Percentiles rank a stretch among this genome's conserved stretches.
Evolutionary conservation across 2,888 invertebrate genomes (phyloP).

Genomic region (Mellilla xanthometata): DNA sequence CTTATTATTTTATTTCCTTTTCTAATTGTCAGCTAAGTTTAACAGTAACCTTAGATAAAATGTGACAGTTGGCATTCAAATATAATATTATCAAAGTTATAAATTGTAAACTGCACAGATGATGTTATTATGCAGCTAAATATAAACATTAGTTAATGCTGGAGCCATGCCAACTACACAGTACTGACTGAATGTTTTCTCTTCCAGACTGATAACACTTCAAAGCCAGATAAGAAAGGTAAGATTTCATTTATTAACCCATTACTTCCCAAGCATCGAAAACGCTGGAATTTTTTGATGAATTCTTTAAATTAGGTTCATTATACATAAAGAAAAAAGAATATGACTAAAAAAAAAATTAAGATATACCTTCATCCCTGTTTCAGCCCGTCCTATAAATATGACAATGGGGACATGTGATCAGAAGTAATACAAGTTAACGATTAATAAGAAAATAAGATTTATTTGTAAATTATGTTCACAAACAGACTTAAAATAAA

Average conservation of each 20-base stretch:
- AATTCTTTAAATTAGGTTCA: too few relatives aligned
- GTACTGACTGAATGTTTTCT: constrained; percentile 30
- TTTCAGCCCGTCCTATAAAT: too few relatives aligned
- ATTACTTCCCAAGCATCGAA: too few relatives aligned
- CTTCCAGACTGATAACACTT: constrained; percentile 82
- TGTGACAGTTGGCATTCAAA: constrained; percentile 12
- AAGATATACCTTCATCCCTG: too few relatives aligned
- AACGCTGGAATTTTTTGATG: too few relatives aligned
- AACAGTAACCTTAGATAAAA: constrained; percentile 34
- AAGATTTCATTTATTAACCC: constrained; percentile 55
- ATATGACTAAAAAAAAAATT: too few relatives aligned
- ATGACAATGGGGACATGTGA: too few relatives aligned
- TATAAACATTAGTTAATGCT: constrained; percentile 37
- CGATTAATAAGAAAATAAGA: too few relatives aligned
- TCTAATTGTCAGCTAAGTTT: constrained; percentile 47
- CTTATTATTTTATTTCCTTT: constrained; percentile 39
- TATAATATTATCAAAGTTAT: constrained; percentile 5
- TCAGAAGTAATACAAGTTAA: too few relatives aligned
- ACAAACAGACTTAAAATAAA: too few relatives aligned
- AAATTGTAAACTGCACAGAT: constrained; percentile 16
- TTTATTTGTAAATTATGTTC: too few relatives aligned
- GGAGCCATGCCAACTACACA: constrained; percentile 45
- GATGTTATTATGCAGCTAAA: constrained; percentile 29
- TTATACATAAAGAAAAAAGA: too few relatives aligned
- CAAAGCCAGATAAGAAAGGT: constrained; percentile 78